Evolutionary conservation across 2,797 vertebrate species (phyloP), one percentile per base, ranked within the genome.

Genomic region (Arnoldichthys spilopterus): DNA sequence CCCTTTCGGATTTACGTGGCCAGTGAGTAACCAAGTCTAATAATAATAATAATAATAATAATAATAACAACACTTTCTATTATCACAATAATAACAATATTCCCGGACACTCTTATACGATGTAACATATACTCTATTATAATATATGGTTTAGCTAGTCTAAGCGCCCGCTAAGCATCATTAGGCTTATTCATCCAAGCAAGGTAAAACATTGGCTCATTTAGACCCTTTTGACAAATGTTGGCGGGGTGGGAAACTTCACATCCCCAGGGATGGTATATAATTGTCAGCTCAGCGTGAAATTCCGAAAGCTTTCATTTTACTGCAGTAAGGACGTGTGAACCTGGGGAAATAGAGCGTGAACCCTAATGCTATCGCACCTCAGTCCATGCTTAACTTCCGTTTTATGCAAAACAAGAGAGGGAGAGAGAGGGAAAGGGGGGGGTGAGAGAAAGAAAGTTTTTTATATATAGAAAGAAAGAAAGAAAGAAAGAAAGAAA

Each of bases 1-100:
- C 85, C 90, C 95, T n/a, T 96, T 98, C 73, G 96, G 95, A 79
- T 98, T 98, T 94, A 98, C 98, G 40, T 98, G 97, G 97, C 98
- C 98, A 86, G 98, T 98, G 90, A 97, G 97, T 94, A 64, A 37
- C 83, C 80, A 5, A 26, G 9, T 15, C 20, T 7, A 9, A 13
- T 26, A 58, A 26, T 2, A 58, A 26, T 15, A 28, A 81, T 87
- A 85, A 84, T 79, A 62, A n/a, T 20, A 37, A 37, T n/a, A 32
- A 34, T 18, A 63, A 37, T n/a, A 20, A n/a, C 8, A 32, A 61
- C 13, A 61, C 16, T 18, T n/a, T n/a, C n/a, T n/a, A n/a, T n/a
- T n/a, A n/a, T n/a, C n/a, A n/a, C n/a, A n/a, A n/a, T n/a, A n/a
- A n/a, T n/a, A n/a, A n/a, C n/a, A n/a, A n/a, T n/a, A n/a, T n/a